Evolutionary conservation across 2,888 invertebrate genomes (phyloP).

Genomic region (Xestia c-nigrum): DNA sequence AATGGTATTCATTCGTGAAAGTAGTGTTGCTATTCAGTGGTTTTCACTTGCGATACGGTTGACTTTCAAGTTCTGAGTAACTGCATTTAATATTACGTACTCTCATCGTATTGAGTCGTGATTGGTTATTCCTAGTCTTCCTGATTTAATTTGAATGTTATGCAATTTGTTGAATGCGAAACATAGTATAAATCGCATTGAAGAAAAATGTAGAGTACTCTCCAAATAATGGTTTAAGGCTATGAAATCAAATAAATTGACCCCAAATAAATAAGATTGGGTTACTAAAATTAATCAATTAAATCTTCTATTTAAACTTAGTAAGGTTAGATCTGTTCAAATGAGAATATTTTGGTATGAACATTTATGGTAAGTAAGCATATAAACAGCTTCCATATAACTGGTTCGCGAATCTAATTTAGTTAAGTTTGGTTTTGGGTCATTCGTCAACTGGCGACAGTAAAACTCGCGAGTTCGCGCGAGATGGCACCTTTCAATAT

Average conservation of each 20-base stretch:
- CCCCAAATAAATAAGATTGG: neutral
- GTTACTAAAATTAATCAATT: neutral
- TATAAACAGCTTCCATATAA: too few species aligned
- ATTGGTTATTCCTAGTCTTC: slow-evolving; percentile 53
- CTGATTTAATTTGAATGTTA: slow-evolving; percentile 31
- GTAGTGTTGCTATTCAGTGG: slow-evolving; percentile 63
- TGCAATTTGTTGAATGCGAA: neutral
- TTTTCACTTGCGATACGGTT: slow-evolving; percentile 63
- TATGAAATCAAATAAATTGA: neutral
- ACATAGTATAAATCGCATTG: neutral
- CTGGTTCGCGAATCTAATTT: too few species aligned
- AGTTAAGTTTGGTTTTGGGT: too few species aligned
- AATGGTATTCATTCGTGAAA: slow-evolving; percentile 60
- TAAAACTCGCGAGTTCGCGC: too few species aligned
- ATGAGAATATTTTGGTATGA: neutral
- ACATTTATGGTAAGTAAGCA: too few species aligned
- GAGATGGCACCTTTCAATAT: too few species aligned
- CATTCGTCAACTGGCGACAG: too few species aligned
- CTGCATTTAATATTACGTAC: slow-evolving; percentile 57
- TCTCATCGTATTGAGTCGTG: slow-evolving; percentile 42
- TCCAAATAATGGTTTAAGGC: neutral
- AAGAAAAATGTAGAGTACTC: neutral
- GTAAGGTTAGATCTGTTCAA: neutral
- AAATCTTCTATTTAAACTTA: neutral
- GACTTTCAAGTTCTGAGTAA: slow-evolving; percentile 65